Evolutionary conservation across 2,113 vertebrate genomes (phyloP), one percentile per base, ranked within the genome.

Genomic region (Aplodontia rufa): DNA sequence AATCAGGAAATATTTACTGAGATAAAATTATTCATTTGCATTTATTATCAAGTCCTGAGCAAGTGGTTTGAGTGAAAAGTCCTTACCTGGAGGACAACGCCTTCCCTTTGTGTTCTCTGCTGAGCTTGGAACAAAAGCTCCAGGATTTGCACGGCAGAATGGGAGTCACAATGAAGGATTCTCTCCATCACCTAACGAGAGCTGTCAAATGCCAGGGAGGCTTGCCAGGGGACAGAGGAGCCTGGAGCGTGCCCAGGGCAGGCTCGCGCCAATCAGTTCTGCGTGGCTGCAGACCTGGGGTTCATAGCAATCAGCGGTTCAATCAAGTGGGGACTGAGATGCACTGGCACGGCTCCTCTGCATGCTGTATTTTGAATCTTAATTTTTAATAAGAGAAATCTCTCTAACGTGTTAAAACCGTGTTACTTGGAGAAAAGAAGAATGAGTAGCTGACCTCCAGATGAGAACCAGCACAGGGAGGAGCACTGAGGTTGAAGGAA

Each of bases 291-390:
- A 94, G 85, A 82, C 49, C 26, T 2, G 9, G 8, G 35, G 71
- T 37, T 91, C 14, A 72, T 6, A 78, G 49, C 55, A 37, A 47
- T 28, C 16, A 55, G 35, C 55, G 22, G 55, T 37, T 85, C 88
- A 49, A 28, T 53, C 26, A 64, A 22, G 35, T 80, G 71, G 45
- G n/a, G 37, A 3, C 51, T 20, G 37, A 74, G 28, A 32, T 3
- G 24, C 8, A 51, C 32, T 28, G 69, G 19, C 64, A 42, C 9
- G 66, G 22, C 78, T 87, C 81, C 60, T 80, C 45, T 93, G 6
- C 90, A 5, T 75, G n/a, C 79, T n/a, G 68, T 82, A 76, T 68
- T 90, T 72, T 94, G 92, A 96, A 83, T 4, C 42, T 84, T 80
- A 26, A n/a, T 81, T 95, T 96, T 86, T 78, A 91, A 60, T 93